Evolutionary conservation across 2,888 invertebrate genomes (phyloP), one percentile per base, ranked within the genome.

Genomic region (Trilocha varians): DNA sequence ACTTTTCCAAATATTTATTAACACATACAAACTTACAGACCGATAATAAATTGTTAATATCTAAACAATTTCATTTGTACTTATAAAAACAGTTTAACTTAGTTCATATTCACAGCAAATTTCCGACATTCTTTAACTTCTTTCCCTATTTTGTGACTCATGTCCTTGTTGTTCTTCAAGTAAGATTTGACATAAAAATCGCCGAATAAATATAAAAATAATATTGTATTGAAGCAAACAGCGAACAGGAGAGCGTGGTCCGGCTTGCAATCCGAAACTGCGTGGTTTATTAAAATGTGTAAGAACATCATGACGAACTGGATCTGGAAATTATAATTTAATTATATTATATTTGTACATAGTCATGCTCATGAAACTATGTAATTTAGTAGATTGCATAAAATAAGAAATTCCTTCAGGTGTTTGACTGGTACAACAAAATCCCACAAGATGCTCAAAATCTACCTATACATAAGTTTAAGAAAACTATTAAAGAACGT

Each of bases 191-290:
- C 38, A 36, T 69, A 69, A 46, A 73, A 75, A 34, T 69, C 59
- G 1, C 59, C 62, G 34, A 75, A 75, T 14, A 75, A 47, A 39
- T 64, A 69, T 33, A 70, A 40, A 34, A 75, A 70, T 2, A 73
- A 36, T 0, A 58, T n/a, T 0, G 55, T 59, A 42, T 75, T 70
- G 14, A 56, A 43, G 5, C 52, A 47, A 2, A 66, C 59, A 0
- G 52, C 38, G 1, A 44, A 16, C 0, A 66, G 39, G 0, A 71
- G 46, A 1, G 58, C 45, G 40, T 62, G 58, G 0, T 69, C 63
- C 0, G 68, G 67, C 1, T 53, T 59, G 42, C 74, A 75, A 1
- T 63, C 59, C 0, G 70, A 62, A 2, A 56, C 39, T 2, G 44
- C 9, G 36, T 59, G 56, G 17, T 58, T 60, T 0, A 57, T 43